A percentile compares a stretch with the other conserved stretches of the same genome.
phyloP scores from a whole-genome alignment of 1,140 invertebrate species.

The Calephelis nemesis region DNA sequence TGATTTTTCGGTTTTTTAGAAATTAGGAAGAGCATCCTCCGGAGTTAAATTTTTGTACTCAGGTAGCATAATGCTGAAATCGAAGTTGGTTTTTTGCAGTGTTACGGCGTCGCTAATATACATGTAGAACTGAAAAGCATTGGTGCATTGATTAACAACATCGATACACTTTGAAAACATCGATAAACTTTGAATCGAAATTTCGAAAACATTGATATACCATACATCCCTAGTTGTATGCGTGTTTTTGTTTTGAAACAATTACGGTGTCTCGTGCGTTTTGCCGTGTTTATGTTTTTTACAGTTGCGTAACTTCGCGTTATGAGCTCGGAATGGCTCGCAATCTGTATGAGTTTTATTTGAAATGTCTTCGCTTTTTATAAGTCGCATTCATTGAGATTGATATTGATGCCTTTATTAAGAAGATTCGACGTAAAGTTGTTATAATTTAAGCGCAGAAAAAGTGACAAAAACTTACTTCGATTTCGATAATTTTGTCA shows the following conservation, averaged over 20 bases:
- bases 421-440: background rate
- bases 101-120: too few relatives aligned
- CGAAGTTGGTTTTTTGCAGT: too few relatives aligned
- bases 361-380: constrained; percentile 25
- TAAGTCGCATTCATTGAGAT: constrained; percentile 21
- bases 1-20: too few relatives aligned
- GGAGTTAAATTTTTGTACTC: too few relatives aligned
- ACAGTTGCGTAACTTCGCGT: constrained; percentile 38
- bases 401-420: constrained; percentile 19
- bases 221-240: background rate
- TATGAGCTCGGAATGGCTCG: constrained; percentile 38
- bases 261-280: constrained; percentile 57
- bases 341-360: constrained; percentile 15
- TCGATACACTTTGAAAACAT: background rate
- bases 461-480: too few relatives aligned
- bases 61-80: too few relatives aligned
- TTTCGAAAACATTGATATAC: background rate
- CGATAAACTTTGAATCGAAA: background rate
- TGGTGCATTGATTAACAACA: too few relatives aligned
- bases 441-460: too few relatives aligned
- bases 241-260: constrained; percentile 60
- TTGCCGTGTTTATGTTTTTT: constrained; percentile 55
- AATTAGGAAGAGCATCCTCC: too few relatives aligned
- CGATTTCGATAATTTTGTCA: too few relatives aligned
- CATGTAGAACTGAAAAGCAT: too few relatives aligned